Base-by-base conservation (phyloP, 2,113 vertebrate species). In the Cavia aperea region DNA sequence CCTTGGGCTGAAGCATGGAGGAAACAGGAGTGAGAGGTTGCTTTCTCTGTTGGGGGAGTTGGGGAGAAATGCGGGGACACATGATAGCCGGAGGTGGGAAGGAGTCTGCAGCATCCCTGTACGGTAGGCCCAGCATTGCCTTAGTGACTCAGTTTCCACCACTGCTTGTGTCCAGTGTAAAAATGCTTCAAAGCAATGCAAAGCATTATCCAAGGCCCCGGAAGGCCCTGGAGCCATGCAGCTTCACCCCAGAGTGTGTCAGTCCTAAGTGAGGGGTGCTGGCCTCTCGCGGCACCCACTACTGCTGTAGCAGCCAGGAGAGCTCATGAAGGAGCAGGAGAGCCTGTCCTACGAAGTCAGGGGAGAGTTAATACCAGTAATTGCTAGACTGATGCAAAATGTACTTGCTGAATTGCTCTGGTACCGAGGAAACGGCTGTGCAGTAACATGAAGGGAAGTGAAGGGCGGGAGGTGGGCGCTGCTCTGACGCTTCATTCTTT, bases 401-500 rank as follows among this genome's bases (percentile, higher is more conserved):
- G 60, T 0, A 0, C 60, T 65, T 65, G 62, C 54, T 75, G 88
- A 96, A 92, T 36, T 78, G 1, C 4, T 2, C 51, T 24, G 66
- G 79, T 39, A 86, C 49, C 81, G 1, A 66, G 94, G 65, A 90
- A 90, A n/a, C 4, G 26, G 86, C 18, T 33, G 36, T 12, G 63
- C 33, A 0, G 86, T 13, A 54, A 72, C 24, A n/a, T 1, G 83
- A 51, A 93, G 77, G 93, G 89, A 73, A 70, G 26, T 0, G 78
- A 87, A 92, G 92, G 86, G 89, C n/a, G 2, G 79, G 85, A 95
- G 93, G 58, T 13, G 23, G 77, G 82, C 89, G 58, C 60, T 81
- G 65, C 15, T 63, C 86, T 4, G 73, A 23, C 9, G 6, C 87
- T 85, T 43, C 11, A 33, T 81, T 95, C 86, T 73, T 70, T 21